A percentile compares a stretch with the other conserved stretches of the same genome.
phyloP scores from a whole-genome alignment of 2,888 invertebrate genomes.

The Mamestra brassicae region DNA sequence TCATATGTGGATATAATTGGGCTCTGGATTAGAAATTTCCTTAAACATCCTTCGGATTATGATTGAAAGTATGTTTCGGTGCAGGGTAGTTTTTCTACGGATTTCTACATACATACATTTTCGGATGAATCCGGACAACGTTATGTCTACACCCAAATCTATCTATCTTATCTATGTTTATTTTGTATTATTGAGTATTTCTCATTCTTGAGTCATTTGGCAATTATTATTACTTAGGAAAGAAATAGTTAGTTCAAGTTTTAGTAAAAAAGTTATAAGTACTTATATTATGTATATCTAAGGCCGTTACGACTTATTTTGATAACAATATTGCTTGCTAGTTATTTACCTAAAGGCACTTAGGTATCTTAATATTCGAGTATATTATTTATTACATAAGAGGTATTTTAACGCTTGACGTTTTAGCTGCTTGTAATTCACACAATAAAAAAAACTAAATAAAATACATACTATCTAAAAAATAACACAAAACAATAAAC shows the following conservation, averaged over 20 bases:
- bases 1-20: too few relatives aligned
- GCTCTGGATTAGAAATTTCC: too few relatives aligned
- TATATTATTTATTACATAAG: background rate
- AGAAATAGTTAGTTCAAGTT: background rate
- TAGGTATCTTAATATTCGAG: slow-evolving; percentile 1
- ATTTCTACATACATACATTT: too few relatives aligned
- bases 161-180: too few relatives aligned
- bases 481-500: background rate
- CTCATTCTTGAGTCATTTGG: background rate
- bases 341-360: slow-evolving; percentile 6
- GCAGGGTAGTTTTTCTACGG: too few relatives aligned
- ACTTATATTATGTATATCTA: background rate
- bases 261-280: background rate
- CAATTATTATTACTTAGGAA: background rate
- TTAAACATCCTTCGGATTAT: too few relatives aligned
- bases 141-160: too few relatives aligned
- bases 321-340: too few relatives aligned
- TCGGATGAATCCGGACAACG: too few relatives aligned
- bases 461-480: background rate
- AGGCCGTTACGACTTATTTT: too few relatives aligned
- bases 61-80: too few relatives aligned
- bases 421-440: background rate
- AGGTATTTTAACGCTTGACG: too few relatives aligned
- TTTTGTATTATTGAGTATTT: background rate
- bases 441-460: background rate